phyloP scores from a whole-genome alignment of 1,140 invertebrate genomes.

The Whitmania pigra region DNA sequence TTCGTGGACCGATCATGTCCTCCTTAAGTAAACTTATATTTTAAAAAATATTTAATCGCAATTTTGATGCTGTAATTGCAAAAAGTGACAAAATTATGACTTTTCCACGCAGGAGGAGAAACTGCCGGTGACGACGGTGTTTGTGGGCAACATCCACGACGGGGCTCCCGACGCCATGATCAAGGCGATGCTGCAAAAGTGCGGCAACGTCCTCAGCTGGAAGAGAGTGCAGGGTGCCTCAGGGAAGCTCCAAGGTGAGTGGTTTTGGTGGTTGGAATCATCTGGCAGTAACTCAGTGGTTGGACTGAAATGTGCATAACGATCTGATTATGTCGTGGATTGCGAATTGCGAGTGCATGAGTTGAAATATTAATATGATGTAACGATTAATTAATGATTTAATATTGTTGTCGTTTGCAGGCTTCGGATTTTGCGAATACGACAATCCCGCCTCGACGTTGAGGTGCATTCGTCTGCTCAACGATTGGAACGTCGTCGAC shows the following conservation, averaged over 20 bases:
- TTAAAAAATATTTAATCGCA: too few species aligned
- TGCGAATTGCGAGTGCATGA: not conserved
- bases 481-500: constrained; percentile 82
- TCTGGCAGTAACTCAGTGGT: too few species aligned
- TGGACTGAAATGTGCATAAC: too few species aligned
- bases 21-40: too few species aligned
- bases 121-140: constrained; percentile 86
- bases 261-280: not conserved
- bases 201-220: constrained; percentile 88
- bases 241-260: constrained; percentile 50
- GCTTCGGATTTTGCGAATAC: constrained; percentile 97
- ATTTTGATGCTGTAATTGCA: too few species aligned
- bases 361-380: too few species aligned
- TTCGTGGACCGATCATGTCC: too few species aligned
- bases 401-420: constrained; percentile 38
- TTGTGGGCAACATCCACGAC: constrained; percentile 95
- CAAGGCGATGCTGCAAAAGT: constrained; percentile 66
- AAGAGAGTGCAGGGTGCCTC: constrained; percentile 77
- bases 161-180: constrained; percentile 88
- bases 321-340: too few species aligned
- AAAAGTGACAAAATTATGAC: not conserved
- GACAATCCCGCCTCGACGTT: constrained; percentile 83
- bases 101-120: constrained; percentile 30
- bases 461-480: constrained; percentile 78
- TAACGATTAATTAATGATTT: too few species aligned